phyloP scores from a whole-genome alignment of 2,113 vertebrate species.

The Leptobrachium ailaonicum region DNA sequence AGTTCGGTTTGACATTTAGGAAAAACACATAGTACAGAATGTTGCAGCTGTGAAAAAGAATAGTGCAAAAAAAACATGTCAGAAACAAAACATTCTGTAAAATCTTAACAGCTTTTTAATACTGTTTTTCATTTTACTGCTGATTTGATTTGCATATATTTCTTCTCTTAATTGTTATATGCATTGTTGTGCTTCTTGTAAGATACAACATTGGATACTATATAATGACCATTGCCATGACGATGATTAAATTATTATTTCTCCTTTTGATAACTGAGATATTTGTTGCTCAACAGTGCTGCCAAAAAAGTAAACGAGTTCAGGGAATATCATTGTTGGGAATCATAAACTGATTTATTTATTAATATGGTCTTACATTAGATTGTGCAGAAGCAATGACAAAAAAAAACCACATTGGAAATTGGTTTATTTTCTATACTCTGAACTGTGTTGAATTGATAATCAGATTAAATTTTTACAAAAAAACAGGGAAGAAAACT shows the following conservation, averaged over 20 bases:
- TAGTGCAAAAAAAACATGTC: conserved; percentile 36
- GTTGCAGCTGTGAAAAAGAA: conserved; percentile 44
- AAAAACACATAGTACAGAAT: conserved; percentile 27
- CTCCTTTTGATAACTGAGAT: not conserved
- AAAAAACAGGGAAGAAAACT: no score
- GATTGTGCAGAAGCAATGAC: no score
- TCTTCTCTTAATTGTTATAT: conserved; percentile 15
- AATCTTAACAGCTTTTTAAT: conserved; percentile 29
- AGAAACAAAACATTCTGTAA: conserved; percentile 40
- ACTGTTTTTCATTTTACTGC: conserved; percentile 22
- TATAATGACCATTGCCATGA: conserved; percentile 15
- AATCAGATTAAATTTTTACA: no score
- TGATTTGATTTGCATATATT: conserved; percentile 33
- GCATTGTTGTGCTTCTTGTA: not conserved
- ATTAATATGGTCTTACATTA: no score
- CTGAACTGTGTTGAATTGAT: no score
- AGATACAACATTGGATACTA: not conserved
- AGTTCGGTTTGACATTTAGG: conserved; percentile 36
- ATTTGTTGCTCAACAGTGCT: no score
- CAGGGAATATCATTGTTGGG: no score
- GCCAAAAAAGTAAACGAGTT: no score
- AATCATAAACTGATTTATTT: no score
- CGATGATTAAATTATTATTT: conserved; percentile 1
- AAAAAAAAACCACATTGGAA: no score
- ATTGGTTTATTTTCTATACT: no score